Evolutionary conservation across 2,888 invertebrate genomes (phyloP).

Genomic region (Troilus luridus): DNA sequence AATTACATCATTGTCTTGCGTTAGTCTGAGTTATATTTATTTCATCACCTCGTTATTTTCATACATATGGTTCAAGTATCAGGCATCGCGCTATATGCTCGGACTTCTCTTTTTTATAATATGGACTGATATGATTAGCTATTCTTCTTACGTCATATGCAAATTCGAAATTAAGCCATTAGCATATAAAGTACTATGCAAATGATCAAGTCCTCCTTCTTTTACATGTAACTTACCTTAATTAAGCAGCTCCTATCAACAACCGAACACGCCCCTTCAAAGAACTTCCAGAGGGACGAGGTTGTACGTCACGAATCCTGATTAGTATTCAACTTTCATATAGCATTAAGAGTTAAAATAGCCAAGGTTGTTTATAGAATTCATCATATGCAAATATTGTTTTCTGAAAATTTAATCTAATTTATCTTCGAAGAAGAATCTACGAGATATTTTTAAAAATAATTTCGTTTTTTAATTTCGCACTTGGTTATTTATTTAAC

Average conservation of each 20-base stretch:
- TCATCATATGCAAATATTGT: neutral
- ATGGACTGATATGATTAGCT: neutral
- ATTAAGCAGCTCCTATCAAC: neutral
- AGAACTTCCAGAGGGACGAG: neutral
- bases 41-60: too few relatives aligned
- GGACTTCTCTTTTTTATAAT: neutral
- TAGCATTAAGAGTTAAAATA: neutral
- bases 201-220: neutral
- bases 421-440: neutral
- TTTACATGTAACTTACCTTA: neutral
- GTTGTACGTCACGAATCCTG: neutral
- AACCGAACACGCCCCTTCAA: neutral
- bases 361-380: neutral
- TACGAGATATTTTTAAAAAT: neutral
- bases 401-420: neutral
- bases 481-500: too few relatives aligned
- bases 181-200: constrained; percentile 15
- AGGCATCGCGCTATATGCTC: neutral
- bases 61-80: too few relatives aligned
- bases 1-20: too few relatives aligned
- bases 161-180: constrained; percentile 17
- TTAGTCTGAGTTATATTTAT: too few relatives aligned
- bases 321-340: neutral
- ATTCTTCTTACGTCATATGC: neutral
- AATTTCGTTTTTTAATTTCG: neutral